Conservation (phyloP, 2,113 vertebrate species). For the Cariama cristata region DNA sequence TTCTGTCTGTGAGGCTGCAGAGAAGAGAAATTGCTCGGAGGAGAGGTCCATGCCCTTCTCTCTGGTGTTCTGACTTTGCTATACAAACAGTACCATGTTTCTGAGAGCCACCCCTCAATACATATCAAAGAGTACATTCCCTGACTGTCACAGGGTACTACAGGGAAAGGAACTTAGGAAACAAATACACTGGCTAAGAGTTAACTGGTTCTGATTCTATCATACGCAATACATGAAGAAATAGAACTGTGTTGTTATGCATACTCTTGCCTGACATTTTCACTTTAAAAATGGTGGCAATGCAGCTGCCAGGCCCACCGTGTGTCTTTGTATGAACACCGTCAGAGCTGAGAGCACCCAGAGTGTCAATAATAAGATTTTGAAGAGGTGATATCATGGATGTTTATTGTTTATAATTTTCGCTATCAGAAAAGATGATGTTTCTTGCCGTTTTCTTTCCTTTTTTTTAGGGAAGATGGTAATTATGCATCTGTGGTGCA, state of each 20-base stretch:
- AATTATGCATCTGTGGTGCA: background rate
- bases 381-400: background rate
- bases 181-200: background rate
- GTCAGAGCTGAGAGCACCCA: background rate
- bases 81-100: constrained; percentile 33
- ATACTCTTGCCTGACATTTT: background rate
- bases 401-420: background rate
- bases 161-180: background rate
- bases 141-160: background rate
- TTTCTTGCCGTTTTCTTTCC: background rate
- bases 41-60: constrained; percentile 20
- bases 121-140: constrained; percentile 22
- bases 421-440: background rate
- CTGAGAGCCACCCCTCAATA: constrained; percentile 14
- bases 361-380: background rate
- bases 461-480: background rate
- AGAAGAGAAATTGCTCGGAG: constrained; percentile 19
- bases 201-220: background rate
- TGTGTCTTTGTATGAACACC: background rate
- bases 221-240: background rate
- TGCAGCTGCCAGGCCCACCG: background rate
- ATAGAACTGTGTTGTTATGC: background rate
- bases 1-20: constrained; percentile 38
- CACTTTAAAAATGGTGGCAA: background rate
- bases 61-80: constrained; percentile 22